A percentile compares a stretch with the other conserved stretches of the same genome.
These are phyloP conservation scores for Eilema depressum DNA, from an alignment of 2,888 invertebrate species.

Conservation along the genomic window DNA sequence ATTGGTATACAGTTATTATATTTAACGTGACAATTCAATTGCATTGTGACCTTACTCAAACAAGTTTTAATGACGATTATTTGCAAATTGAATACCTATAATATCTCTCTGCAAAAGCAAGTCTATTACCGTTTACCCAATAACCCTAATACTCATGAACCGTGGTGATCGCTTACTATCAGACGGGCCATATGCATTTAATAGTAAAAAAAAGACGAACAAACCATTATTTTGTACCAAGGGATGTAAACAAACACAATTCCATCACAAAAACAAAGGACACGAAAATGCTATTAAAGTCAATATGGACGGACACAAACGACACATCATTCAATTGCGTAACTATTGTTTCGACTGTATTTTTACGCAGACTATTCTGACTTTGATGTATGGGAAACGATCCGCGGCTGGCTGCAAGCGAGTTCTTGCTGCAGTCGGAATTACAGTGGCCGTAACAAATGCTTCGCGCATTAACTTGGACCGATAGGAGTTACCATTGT, in stretches of 20 bases:
- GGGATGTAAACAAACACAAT: background rate
- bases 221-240: background rate
- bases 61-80: too few relatives aligned
- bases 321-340: slow-evolving; percentile 32
- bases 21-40: background rate
- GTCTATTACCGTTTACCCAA: too few relatives aligned
- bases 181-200: too few relatives aligned
- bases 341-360: slow-evolving; percentile 31
- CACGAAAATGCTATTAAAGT: slow-evolving; percentile 38
- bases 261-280: slow-evolving; percentile 8
- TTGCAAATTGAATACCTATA: too few relatives aligned
- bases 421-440: slow-evolving; percentile 46
- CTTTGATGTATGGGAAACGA: slow-evolving; percentile 44
- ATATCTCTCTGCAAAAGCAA: too few relatives aligned
- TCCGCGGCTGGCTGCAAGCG: slow-evolving; percentile 47
- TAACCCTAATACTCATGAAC: too few relatives aligned
- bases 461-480: slow-evolving; percentile 51
- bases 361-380: slow-evolving; percentile 39
- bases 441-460: slow-evolving; percentile 52
- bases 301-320: slow-evolving; percentile 25
- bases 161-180: too few relatives aligned
- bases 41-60: background rate
- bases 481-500: slow-evolving; percentile 28
- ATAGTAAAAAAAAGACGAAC: background rate
- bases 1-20: too few relatives aligned